A percentile compares a stretch with the other conserved stretches of the same genome.
These are phyloP conservation scores for Mamestra configurata DNA, from an alignment of 1,140 invertebrate genomes.

Conservation along the genomic window DNA sequence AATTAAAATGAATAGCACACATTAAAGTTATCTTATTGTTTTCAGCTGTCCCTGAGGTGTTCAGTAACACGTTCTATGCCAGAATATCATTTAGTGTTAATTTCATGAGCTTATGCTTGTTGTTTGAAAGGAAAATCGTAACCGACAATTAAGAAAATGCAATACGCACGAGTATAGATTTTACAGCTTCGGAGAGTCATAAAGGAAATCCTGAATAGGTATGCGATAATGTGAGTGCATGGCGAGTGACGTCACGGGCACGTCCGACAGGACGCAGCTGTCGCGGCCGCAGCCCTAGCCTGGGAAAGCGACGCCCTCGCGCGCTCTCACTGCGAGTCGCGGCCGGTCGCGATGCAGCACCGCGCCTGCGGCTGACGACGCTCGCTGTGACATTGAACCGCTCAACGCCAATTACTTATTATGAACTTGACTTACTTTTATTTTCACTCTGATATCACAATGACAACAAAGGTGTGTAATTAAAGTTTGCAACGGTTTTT, in stretches of 20 bases:
- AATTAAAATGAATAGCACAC: too few relatives aligned
- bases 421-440: conserved; percentile 67
- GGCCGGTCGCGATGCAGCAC: neutral
- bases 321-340: conserved; percentile 50
- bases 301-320: conserved; percentile 73
- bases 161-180: conserved; percentile 37
- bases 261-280: conserved; percentile 65
- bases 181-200: conserved; percentile 48
- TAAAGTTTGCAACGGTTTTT: conserved; percentile 6
- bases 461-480: conserved; percentile 5
- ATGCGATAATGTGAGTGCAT: conserved; percentile 50
- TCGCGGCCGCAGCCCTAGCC: conserved; percentile 58
- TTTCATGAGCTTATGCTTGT: neutral
- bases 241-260: conserved; percentile 63
- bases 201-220: conserved; percentile 63
- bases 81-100: neutral
- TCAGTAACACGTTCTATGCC: neutral
- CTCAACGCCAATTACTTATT: conserved; percentile 62
- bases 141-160: neutral
- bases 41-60: neutral
- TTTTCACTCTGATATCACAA: conserved; percentile 40
- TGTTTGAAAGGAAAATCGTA: neutral
- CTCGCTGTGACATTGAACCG: conserved; percentile 59
- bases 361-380: conserved; percentile 47
- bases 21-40: neutral